These are phyloP conservation scores for Calliopsis andreniformis DNA, from an alignment of 1,140 invertebrate species.

Conservation along the genomic window DNA sequence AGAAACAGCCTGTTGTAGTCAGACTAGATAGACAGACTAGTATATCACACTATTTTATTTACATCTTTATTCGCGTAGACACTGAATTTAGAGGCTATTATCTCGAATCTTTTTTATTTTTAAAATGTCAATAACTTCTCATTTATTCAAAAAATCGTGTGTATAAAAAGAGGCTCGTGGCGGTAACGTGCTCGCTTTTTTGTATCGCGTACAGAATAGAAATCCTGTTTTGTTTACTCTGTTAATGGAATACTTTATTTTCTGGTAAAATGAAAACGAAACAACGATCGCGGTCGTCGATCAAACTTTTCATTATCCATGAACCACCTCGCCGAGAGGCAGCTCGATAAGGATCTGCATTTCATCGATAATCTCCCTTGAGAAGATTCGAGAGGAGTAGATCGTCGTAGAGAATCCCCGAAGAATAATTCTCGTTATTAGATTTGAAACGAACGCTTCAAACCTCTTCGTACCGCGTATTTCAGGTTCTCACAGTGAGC, in stretches of 20 bases:
- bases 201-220: background rate
- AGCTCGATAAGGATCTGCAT: slow-evolving; percentile 7
- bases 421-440: slow-evolving; percentile 6
- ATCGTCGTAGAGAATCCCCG: background rate
- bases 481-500: too few species aligned
- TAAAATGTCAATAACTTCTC: too few species aligned
- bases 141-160: too few species aligned
- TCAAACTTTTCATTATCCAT: slow-evolving; percentile 4
- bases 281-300: slow-evolving; percentile 5
- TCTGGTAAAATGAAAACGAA: slow-evolving; percentile 6
- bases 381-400: background rate
- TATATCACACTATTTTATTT: too few species aligned
- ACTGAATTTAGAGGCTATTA: too few species aligned
- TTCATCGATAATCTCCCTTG: background rate
- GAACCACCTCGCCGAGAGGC: background rate
- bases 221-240: background rate
- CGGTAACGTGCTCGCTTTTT: too few species aligned
- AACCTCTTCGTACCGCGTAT: background rate
- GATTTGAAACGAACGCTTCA: background rate
- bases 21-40: too few species aligned
- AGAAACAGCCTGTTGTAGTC: too few species aligned
- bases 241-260: slow-evolving; percentile 12
- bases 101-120: too few species aligned
- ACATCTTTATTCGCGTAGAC: too few species aligned
- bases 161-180: too few species aligned